These are phyloP conservation scores for Aphrophora alni DNA, from an alignment of 2,888 invertebrate species.

Conservation along the genomic window DNA sequence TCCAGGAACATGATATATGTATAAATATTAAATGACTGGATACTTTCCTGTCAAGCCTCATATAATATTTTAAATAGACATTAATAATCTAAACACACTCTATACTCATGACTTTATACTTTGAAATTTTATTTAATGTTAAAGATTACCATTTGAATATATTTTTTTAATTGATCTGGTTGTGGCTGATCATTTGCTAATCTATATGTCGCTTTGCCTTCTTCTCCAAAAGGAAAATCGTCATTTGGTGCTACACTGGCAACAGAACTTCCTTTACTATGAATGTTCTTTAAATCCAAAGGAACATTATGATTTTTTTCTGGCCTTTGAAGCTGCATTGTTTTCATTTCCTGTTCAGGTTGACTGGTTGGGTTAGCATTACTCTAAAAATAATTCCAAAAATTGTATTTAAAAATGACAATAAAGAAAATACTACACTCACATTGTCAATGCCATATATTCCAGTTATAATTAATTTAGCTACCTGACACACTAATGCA, in stretches of 20 bases:
- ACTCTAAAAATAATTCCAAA: not conserved
- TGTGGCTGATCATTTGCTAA: not conserved
- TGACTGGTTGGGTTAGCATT: not conserved
- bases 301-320: not conserved
- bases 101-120: no score
- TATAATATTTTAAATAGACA: no score
- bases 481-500: no score
- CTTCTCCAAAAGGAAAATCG: not conserved
- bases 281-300: not conserved
- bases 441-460: no score
- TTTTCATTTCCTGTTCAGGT: not conserved
- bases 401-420: no score
- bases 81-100: no score
- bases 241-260: not conserved
- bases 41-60: no score
- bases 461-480: no score
- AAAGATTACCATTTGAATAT: conserved; percentile 2
- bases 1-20: no score
- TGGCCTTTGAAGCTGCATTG: not conserved
- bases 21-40: no score
- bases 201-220: not conserved
- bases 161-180: not conserved
- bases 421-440: no score
- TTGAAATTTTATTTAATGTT: no score
- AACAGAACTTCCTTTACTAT: not conserved